Evolutionary conservation across 2,797 vertebrate species (phyloP).

Genomic region (Characodon lateralis): DNA sequence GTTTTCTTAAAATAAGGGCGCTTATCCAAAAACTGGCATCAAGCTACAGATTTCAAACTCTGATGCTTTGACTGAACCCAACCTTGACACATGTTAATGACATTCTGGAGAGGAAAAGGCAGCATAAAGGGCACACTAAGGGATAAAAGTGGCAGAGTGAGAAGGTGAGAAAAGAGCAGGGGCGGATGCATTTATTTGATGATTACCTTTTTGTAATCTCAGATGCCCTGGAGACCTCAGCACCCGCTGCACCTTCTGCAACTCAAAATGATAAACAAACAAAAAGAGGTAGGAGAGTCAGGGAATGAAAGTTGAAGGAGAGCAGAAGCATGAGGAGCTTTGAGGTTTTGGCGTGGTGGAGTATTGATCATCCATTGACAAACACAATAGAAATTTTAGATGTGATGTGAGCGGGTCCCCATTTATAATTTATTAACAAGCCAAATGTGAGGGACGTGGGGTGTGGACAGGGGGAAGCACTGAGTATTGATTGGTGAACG

Average conservation of each 20-base stretch:
- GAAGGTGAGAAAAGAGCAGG: slow-evolving; percentile 40
- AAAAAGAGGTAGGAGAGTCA: slow-evolving; percentile 48
- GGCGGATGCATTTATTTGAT: slow-evolving; percentile 71
- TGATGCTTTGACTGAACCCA: slow-evolving; percentile 52
- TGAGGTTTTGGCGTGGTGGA: slow-evolving; percentile 86
- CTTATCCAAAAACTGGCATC: slow-evolving; percentile 55
- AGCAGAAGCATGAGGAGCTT: slow-evolving; percentile 68
- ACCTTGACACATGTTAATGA: slow-evolving; percentile 61
- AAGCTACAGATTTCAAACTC: slow-evolving; percentile 56
- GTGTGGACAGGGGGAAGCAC: slow-evolving; percentile 82
- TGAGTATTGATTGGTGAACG: slow-evolving; percentile 91
- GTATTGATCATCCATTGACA: slow-evolving; percentile 93
- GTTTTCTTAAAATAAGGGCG: slow-evolving; percentile 59
- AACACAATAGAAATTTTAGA: slow-evolving; percentile 94
- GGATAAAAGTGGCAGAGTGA: slow-evolving; percentile 41
- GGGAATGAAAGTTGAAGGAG: slow-evolving; percentile 71
- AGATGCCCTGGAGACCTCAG: slow-evolving; percentile 54
- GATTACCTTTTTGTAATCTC: slow-evolving; percentile 69
- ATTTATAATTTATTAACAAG: slow-evolving; percentile 94
- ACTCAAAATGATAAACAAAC: slow-evolving; percentile 77
- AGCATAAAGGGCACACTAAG: slow-evolving; percentile 31
- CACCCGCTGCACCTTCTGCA: slow-evolving; percentile 55
- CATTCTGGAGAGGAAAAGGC: slow-evolving; percentile 53
- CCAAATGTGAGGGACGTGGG: slow-evolving; percentile 92
- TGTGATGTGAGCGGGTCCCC: slow-evolving; percentile 84